phyloP scores from a whole-genome alignment of 2,888 invertebrate genomes.

The Melinaea menophilus region DNA sequence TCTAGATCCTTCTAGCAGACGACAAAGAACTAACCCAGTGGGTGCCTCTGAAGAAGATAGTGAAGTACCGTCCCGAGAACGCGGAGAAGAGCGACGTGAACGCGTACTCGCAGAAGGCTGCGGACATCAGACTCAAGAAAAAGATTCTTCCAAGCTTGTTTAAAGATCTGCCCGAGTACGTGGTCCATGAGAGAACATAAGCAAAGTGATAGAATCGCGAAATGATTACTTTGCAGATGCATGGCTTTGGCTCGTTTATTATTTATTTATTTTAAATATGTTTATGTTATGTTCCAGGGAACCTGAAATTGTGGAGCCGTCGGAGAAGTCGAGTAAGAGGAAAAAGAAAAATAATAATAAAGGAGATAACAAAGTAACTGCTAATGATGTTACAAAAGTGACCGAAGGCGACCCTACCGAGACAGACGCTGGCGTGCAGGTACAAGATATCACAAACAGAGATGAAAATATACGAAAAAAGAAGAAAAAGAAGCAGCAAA shows the following conservation, averaged over 20 bases:
- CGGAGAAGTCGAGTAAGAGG: conserved; percentile 56
- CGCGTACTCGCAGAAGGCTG: conserved; percentile 85
- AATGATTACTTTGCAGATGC: too few relatives aligned
- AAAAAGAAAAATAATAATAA: conserved; percentile 53
- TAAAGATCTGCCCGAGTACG: conserved; percentile 64
- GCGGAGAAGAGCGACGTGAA: conserved; percentile 89
- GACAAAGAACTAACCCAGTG: conserved; percentile 97
- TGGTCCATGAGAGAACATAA: conserved; percentile 11
- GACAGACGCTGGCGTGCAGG: background rate
- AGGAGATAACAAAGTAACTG: conserved; percentile 16
- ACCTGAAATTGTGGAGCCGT: conserved; percentile 56
- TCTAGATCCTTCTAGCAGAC: conserved; percentile 91
- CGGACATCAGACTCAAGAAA: conserved; percentile 84
- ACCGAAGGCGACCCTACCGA: background rate
- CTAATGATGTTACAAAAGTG: background rate
- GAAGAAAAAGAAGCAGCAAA: conserved; percentile 27
- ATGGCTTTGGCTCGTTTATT: too few relatives aligned
- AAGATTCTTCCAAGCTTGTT: conserved; percentile 89
- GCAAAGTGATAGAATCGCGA: too few relatives aligned
- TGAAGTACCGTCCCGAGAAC: conserved; percentile 85
- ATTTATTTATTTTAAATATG: too few relatives aligned
- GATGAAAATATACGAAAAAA: conserved; percentile 23
- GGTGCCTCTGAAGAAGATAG: conserved; percentile 93
- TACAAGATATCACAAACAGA: conserved; percentile 36
- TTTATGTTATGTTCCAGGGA: conserved; percentile 43